Base-by-base conservation (phyloP, 2,888 invertebrate genomes). In the Rhingia campestris region DNA sequence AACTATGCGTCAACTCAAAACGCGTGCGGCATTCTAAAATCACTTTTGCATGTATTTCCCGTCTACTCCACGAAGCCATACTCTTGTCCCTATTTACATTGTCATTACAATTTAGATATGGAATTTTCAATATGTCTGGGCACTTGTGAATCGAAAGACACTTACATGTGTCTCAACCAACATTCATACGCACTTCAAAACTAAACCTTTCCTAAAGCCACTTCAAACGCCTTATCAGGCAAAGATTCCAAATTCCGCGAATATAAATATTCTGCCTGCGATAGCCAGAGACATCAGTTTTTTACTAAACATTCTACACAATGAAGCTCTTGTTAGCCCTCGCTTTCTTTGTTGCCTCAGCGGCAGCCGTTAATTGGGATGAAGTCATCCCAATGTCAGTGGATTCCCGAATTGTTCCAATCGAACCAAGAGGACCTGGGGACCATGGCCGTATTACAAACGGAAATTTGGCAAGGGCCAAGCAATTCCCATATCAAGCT, bases 401-500 rank as follows among this genome's bases (percentile, higher is more conserved):
- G 69, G 88, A 73, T 10, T 49, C 54, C 5, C 4, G 35, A 37
- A 10, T 41, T 9, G 41, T 58, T 10, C 41, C 39, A 30, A 41
- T 41, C 4, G n/a, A 53, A 33, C 56, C 45, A 10, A n/a, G 39
- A 7, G 67, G 14, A 6, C 4, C 63, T 7, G 14, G n/a, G 2
- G 54, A 58, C 4, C 35, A 77, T 0, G 39, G 72, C 6, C 81
- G 81, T 10, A 81, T 81, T 4, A 77, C 82, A 4, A 77, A 82
- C 58, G 91, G 91, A 39, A 86, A 88, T 73, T 88, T 90, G 39
- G 91, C 90, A 2, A 88, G 59, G 87, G 88, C 0, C 81, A 90
- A 67, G 87, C 88, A 63, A 53, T 90, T 91, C 59, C 91, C 91
- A 41, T 91, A 91, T 69, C 91, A 91, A 86, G 91, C 89, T 35